These are phyloP conservation scores for Corynorhinus townsendii DNA, from an alignment of 2,113 vertebrate species.

Conservation along the genomic window DNA sequence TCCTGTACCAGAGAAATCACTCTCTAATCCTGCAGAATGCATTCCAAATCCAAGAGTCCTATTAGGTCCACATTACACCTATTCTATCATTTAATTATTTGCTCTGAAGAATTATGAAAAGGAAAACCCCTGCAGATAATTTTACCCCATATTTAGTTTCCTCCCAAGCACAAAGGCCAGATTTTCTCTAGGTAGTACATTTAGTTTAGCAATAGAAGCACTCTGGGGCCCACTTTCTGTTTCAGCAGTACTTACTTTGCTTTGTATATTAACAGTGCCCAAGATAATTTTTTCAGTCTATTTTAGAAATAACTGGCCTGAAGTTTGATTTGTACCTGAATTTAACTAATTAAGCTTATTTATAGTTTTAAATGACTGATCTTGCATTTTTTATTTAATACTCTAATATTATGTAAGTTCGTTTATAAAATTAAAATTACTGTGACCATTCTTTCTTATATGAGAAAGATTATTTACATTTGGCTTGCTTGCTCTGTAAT, in stretches of 20 bases:
- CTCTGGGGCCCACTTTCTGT: background rate
- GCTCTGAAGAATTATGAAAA: background rate
- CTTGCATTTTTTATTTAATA: constrained; percentile 4
- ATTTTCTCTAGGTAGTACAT: background rate
- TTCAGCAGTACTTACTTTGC: background rate
- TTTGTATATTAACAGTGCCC: background rate
- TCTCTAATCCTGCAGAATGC: background rate
- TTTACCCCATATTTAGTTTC: background rate
- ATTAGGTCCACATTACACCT: background rate
- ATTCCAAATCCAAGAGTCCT: background rate
- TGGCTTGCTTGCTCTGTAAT: background rate
- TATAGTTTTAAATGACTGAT: background rate
- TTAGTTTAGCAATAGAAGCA: background rate
- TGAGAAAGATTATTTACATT: background rate
- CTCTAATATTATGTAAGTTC: background rate
- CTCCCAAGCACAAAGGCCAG: background rate
- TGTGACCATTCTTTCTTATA: background rate
- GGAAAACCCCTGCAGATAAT: background rate
- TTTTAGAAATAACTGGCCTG: background rate
- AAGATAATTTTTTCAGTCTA: background rate
- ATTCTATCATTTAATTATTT: background rate
- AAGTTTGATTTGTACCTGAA: background rate
- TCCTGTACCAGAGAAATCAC: background rate
- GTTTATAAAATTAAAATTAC: constrained; percentile 29
- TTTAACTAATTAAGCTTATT: constrained; percentile 10